Evolutionary conservation across 2,113 vertebrate species (phyloP), one percentile per base, ranked within the genome.

Genomic region (Polyodon spathula): DNA sequence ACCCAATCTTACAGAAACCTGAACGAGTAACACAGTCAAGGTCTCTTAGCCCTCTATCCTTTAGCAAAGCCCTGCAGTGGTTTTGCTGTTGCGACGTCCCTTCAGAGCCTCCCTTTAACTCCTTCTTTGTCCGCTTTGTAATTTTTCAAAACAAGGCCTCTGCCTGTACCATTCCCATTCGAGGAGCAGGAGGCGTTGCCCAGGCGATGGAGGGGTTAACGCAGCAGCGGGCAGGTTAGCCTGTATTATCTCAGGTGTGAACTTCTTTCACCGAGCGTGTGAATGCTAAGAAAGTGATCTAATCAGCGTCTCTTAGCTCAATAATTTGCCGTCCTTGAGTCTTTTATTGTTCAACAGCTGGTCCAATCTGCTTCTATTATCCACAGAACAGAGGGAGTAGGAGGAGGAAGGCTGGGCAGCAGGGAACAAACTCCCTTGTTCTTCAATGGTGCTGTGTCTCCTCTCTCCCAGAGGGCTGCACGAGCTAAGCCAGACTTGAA

Each of bases 341-440:
- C 52, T 54, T 56, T 61, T 2, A 11, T 37, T 61, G 48, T 37
- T 62, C 61, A 62, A 58, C 63, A 61, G 58, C 62, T 54, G 63
- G 48, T 48, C 41, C 37, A 65, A 60, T 60, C 58, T 46, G 9
- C 6, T 17, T n/a, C 52, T 51, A 56, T 65, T 48, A 52, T 65
- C 55, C 53, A 15, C 42, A 44, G 53, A 39, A 39, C 58, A 46
- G 40, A 54, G 51, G 40, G 40, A 39, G 50, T 43, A 58, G 41
- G 50, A 58, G 53, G 56, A 14, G 40, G n/a, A 58, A 58, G 42
- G n/a, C n/a, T n/a, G n/a, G n/a, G n/a, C n/a, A n/a, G n/a, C n/a
- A n/a, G n/a, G n/a, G 27, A 50, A 50, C 5, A 50, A 50, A 50
- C 2, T 12, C 4, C 6, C 46, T 50, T 50, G n/a, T 50, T 50